Conservation (phyloP, 2,888 invertebrate genomes). For the Netelia inedita region DNA sequence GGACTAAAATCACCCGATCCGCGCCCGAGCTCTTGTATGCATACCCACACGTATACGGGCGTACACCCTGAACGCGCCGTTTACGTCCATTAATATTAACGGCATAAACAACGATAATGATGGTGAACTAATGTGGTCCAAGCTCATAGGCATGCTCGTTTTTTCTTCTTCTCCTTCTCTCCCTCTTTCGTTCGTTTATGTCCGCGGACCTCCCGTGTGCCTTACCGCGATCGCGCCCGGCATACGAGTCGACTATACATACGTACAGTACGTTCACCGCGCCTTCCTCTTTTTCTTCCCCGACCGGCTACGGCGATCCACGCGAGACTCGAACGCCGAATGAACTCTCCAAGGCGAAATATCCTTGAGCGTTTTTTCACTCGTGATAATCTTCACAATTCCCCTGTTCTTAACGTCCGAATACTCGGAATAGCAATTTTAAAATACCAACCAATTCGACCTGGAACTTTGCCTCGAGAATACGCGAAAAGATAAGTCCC, state of each 20-base stretch:
- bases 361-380: constrained; percentile 6
- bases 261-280: constrained; percentile 7
- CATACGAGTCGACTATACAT: not conserved
- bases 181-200: not conserved
- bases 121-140: constrained; percentile 70
- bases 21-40: not conserved
- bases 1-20: not conserved
- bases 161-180: constrained; percentile 25
- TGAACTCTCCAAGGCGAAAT: constrained; percentile 7
- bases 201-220: constrained; percentile 23
- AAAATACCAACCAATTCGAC: constrained; percentile 19
- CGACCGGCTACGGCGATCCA: constrained; percentile 23
- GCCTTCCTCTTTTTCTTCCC: constrained; percentile 4
- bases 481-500: constrained; percentile 9
- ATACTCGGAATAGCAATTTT: constrained; percentile 57
- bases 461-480: constrained; percentile 6
- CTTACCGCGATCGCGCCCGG: constrained; percentile 35
- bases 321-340: constrained; percentile 24
- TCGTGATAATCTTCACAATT: constrained; percentile 26
- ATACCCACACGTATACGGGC: not conserved
- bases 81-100: constrained; percentile 81
- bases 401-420: constrained; percentile 30
- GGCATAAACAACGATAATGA: constrained; percentile 80
- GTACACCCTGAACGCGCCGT: constrained; percentile 47
- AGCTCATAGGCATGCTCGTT: constrained; percentile 28